These are phyloP conservation scores for Cyanoderma ruficeps DNA, from an alignment of 2,113 vertebrate genomes.

Conservation along the genomic window DNA sequence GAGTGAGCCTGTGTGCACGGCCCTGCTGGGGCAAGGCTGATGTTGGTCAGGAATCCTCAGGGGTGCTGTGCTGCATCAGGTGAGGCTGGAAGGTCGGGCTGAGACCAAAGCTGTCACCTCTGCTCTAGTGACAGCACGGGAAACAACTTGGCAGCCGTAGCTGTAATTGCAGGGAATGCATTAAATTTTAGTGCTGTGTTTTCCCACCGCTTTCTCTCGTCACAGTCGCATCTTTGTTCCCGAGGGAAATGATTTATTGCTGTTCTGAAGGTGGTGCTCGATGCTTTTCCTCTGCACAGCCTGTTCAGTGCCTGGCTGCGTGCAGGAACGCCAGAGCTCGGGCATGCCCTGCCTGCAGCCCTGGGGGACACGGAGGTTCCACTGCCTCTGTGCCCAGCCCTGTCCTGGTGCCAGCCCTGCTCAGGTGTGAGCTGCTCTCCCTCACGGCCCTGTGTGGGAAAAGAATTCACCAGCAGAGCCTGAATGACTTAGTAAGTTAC, in stretches of 20 bases:
- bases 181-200: not conserved
- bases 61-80: not conserved
- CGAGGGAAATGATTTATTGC: slow-evolving; percentile 4
- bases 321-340: not conserved
- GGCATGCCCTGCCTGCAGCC: not conserved
- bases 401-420: not conserved
- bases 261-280: slow-evolving; percentile 26
- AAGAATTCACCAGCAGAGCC: not conserved
- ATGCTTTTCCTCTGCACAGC: not conserved
- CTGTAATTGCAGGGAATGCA: not conserved
- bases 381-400: not conserved
- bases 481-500: too few species aligned
- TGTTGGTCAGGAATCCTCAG: not conserved
- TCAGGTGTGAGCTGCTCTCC: not conserved
- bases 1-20: not conserved
- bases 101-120: not conserved
- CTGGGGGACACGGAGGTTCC: accelerated
- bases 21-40: accelerated
- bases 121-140: not conserved
- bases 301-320: not conserved
- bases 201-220: not conserved
- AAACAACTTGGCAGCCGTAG: slow-evolving; percentile 12
- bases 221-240: not conserved
- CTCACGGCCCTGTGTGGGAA: not conserved
- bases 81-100: not conserved